These are phyloP conservation scores for Smittia aterrima DNA, from an alignment of 2,888 invertebrate species.

Conservation along the genomic window DNA sequence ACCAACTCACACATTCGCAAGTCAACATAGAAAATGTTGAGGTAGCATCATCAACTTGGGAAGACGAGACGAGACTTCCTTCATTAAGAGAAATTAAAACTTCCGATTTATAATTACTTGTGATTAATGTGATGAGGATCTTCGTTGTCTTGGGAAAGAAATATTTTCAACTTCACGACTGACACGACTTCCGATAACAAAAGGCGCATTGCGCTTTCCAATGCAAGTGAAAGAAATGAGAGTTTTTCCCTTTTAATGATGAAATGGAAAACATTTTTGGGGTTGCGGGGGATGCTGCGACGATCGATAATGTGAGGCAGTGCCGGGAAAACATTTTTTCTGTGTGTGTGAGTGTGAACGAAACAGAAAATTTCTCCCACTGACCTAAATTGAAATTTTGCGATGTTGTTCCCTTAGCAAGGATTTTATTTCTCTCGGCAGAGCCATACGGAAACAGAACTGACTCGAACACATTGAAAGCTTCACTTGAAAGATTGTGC, in stretches of 20 bases:
- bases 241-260: conserved; percentile 35
- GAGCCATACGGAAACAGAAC: background rate
- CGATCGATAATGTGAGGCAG: conserved; percentile 52
- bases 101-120: too few species aligned
- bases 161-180: too few species aligned
- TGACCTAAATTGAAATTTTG: conserved; percentile 34
- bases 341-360: background rate
- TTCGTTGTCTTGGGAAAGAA: too few species aligned
- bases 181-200: too few species aligned
- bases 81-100: too few species aligned
- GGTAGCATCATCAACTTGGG: background rate
- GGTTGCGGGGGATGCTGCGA: conserved; percentile 45
- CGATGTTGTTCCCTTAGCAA: background rate
- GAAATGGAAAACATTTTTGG: conserved; percentile 33
- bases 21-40: background rate
- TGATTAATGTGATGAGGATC: too few species aligned
- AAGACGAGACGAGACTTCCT: background rate
- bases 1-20: background rate
- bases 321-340: background rate
- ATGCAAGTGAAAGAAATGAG: conserved; percentile 21
- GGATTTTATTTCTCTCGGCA: background rate
- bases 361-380: conserved; percentile 15
- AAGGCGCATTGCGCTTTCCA: conserved; percentile 11
- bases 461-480: background rate
- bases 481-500: conserved; percentile 17